Evolutionary conservation across 2,888 invertebrate species (phyloP), one percentile per base, ranked within the genome.

Genomic region (Diachrysia chrysitis): DNA sequence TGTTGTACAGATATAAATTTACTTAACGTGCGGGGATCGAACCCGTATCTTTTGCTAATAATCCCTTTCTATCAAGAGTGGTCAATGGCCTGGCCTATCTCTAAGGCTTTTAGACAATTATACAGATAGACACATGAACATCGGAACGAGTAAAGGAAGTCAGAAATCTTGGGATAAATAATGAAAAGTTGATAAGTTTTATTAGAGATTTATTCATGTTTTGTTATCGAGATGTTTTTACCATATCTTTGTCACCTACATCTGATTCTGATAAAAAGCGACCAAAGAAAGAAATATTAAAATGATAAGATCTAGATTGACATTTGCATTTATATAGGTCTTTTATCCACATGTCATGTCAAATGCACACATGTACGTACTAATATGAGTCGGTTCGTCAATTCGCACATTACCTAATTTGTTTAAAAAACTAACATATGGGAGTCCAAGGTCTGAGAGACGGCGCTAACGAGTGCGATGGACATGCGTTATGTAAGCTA

Each of bases 381-480:
- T 64, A 89, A 86, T 88, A 86, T 87, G 91, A 90, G 91, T 92
- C 85, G 91, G 80, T 87, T 90, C 81, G 84, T 86, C 90, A 93
- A 92, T 92, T 91, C 89, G 86, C 85, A 85, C 87, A 89, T 91
- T 92, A 90, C 92, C 91, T 91, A 93, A 93, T 92, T 92, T 92
- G 93, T 92, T 89, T 89, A 88, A 88, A 92, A 92, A 87, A 86
- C 48, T 65, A 75, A 67, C 92, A 92, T 89, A 92, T 92, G 90
- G 85, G 84, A 76, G 71, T 69, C 78, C 92, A 92, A 92, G 91
- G 91, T 78, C 83, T 73, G 57, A 42, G 53, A 51, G 69, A 72
- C 58, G 68, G 71, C 71, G 83, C 82, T 84, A 85, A 85, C 80
- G 72, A 73, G 72, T 60, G 60, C 65, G 63, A 75, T 73, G 72